These are phyloP conservation scores for Steinernema feltiae DNA, from an alignment of 1,140 invertebrate species.

Conservation along the genomic window DNA sequence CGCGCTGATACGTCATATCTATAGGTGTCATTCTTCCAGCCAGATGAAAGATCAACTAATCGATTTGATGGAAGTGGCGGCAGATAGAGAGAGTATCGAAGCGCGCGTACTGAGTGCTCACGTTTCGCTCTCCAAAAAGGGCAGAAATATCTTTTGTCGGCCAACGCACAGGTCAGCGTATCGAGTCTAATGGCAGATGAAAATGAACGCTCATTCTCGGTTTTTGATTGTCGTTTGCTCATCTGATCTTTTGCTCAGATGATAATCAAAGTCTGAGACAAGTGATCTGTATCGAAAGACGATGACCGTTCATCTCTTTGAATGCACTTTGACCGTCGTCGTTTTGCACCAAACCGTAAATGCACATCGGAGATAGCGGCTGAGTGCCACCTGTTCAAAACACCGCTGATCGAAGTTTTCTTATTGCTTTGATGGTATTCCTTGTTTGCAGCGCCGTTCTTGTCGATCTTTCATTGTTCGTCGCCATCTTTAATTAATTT, in stretches of 20 bases:
- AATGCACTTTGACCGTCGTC: not conserved
- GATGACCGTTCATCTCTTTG: not conserved
- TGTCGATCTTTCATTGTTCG: not conserved
- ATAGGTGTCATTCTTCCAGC: not conserved
- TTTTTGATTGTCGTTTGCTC: not conserved
- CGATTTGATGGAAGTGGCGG: not conserved
- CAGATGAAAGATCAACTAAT: conserved; percentile 12
- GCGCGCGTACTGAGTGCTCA: not conserved
- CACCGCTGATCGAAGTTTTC: no score
- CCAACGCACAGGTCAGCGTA: not conserved
- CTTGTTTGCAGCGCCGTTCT: no score
- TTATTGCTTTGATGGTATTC: not conserved
- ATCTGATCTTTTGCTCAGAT: conserved; percentile 12
- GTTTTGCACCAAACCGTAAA: no score
- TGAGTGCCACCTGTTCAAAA: no score
- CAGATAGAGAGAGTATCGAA: not conserved
- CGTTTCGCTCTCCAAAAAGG: not conserved
- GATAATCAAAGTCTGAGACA: not conserved
- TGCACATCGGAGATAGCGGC: not conserved
- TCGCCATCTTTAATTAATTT: not conserved
- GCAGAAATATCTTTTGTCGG: not conserved
- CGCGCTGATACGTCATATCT: no score
- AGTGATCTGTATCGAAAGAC: not conserved
- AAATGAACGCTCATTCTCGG: not conserved
- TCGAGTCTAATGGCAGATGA: not conserved